Conservation (phyloP, 2,797 vertebrate genomes). For the Semaprochilodus insignis region DNA sequence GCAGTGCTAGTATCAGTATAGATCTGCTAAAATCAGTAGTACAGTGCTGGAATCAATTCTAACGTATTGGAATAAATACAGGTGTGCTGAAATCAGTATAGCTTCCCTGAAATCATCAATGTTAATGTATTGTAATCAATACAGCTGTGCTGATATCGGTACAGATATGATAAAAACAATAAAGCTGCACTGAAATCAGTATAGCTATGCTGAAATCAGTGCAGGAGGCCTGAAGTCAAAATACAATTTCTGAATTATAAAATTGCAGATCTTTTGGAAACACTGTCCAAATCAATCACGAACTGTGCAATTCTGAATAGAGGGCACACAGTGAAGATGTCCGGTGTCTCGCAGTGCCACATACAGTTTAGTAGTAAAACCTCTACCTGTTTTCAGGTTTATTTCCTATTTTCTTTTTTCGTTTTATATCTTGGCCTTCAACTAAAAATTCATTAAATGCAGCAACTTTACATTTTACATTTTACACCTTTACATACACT, state of each 20-base stretch:
- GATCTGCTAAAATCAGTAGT: not conserved
- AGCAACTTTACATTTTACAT: not conserved
- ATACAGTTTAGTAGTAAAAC: not conserved
- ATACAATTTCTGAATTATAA: too few relatives aligned
- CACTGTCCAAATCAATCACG: too few relatives aligned
- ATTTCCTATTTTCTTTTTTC: too few relatives aligned
- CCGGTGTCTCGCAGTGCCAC: not conserved
- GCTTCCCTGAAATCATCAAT: not conserved
- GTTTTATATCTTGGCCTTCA: too few relatives aligned
- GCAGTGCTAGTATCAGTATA: not conserved
- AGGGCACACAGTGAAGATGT: not conserved
- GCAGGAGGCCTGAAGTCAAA: too few relatives aligned
- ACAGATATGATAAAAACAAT: not conserved
- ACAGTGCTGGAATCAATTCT: not conserved
- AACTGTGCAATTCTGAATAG: too few relatives aligned
- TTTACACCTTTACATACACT: too few relatives aligned
- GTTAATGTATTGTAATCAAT: not conserved
- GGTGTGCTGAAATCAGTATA: not conserved
- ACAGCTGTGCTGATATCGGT: not conserved
- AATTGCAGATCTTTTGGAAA: too few relatives aligned
- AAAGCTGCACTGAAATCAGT: not conserved
- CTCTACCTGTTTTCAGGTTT: too few relatives aligned
- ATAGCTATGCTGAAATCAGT: not conserved
- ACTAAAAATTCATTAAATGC: too few relatives aligned
- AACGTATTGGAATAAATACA: not conserved